Evolutionary conservation across 2,113 vertebrate genomes (phyloP).

Genomic region (Nyctereutes procyonoides): DNA sequence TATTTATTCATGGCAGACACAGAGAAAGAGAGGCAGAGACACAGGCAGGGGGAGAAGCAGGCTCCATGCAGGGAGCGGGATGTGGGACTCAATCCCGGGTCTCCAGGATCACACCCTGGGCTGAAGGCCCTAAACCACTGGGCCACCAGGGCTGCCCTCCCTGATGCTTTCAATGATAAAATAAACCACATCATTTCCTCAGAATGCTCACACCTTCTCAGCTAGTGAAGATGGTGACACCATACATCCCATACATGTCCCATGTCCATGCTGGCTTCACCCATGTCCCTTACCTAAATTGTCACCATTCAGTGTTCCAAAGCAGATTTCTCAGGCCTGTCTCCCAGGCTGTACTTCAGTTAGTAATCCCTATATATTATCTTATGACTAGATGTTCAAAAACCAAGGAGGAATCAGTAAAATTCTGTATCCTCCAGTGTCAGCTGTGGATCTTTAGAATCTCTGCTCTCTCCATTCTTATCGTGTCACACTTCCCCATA

Average conservation of each 20-base stretch:
- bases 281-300: conserved; percentile 17
- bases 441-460: conserved; percentile 1
- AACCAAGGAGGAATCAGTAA: background rate
- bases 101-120: too few species aligned
- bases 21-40: too few species aligned
- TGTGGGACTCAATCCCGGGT: too few species aligned
- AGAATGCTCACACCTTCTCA: background rate
- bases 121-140: too few species aligned
- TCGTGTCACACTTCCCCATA: background rate
- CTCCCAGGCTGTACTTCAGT: background rate
- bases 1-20: too few species aligned
- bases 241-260: background rate
- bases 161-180: conserved; percentile 25
- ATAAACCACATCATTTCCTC: conserved; percentile 32
- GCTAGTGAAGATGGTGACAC: background rate
- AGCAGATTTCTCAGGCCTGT: background rate
- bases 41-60: too few species aligned
- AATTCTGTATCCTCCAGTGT: background rate
- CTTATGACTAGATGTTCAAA: background rate
- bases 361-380: background rate
- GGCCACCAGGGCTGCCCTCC: background rate
- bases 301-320: background rate
- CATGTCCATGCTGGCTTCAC: background rate
- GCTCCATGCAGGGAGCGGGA: too few species aligned
- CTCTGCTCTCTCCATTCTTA: background rate